Evolutionary conservation across 2,113 vertebrate species (phyloP).

Genomic region (Nothoprocta perdicaria): DNA sequence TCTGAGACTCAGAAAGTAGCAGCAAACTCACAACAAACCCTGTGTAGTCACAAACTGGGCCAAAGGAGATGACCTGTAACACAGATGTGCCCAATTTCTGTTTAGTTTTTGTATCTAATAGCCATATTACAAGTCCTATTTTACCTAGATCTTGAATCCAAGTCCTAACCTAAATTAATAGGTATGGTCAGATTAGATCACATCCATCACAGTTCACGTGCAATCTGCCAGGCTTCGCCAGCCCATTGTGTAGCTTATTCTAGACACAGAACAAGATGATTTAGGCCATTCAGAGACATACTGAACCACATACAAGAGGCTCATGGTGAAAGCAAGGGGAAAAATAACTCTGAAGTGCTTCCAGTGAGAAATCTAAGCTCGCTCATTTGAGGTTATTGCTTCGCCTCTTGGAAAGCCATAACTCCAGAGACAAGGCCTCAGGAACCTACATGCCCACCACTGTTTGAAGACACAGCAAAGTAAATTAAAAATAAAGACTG

Average conservation of each 20-base stretch:
- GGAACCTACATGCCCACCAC: neutral
- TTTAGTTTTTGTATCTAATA: neutral
- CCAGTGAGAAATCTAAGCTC: neutral
- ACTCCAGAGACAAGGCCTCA: neutral
- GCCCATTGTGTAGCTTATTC: neutral
- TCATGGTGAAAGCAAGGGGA: neutral
- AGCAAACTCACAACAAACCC: neutral
- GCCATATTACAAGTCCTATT: neutral
- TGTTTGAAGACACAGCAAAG: neutral
- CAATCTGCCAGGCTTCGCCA: neutral
- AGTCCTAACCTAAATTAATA: neutral
- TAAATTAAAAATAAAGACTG: neutral
- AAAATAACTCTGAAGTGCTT: neutral
- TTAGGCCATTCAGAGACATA: neutral
- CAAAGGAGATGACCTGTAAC: accelerated
- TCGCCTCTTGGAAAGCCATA: neutral
- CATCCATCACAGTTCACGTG: neutral
- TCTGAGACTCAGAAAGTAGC: neutral
- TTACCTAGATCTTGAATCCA: too few relatives aligned
- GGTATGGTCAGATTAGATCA: neutral
- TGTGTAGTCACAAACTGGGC: neutral
- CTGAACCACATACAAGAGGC: neutral
- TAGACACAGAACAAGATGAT: neutral
- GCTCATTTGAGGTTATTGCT: neutral
- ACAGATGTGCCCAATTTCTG: neutral